Evolutionary conservation across 2,888 invertebrate genomes (phyloP), one percentile per base, ranked within the genome.

Genomic region (Ametastegia equiseti): DNA sequence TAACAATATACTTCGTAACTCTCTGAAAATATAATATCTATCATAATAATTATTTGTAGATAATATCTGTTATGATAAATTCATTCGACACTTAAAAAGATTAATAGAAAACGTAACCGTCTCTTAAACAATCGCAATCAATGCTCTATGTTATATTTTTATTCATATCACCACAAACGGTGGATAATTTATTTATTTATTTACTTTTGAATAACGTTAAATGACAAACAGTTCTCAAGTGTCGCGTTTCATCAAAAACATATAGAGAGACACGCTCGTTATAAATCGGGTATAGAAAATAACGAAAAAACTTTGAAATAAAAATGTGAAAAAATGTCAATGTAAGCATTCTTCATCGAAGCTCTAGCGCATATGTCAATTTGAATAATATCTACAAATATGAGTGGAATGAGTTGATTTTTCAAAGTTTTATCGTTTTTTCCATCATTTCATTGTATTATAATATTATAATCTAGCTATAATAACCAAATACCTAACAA

Each of bases 11-110:
- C 87, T 89, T 88, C 88, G 86, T 87, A 89, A 91, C 88, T 89
- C 87, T 91, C 90, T 87, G 89, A 91, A 91, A 91, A 91, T 91
- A 91, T 90, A 90, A 86, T 88, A 89, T 90, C 89, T 90, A 89
- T 90, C 81, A 84, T 86, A 85, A 88, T 42, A 6, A 42, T 42
- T 42, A 27, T 88, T 88, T 86, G 83, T 86, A 86, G 82, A 78
- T 81, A 81, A 82, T 81, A 78, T 81, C 73, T 60, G 65, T 75
- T 80, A 81, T n/a, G 79, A 79, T 81, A 79, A 80, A 65, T 79
- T 54, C 63, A 60, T 83, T 73, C 80, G 73, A 57, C 71, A 80
- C 81, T 73, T 80, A 82, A 71, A 67, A 80, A 83, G 47, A 82
- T 73, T 78, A 82, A 82, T 81, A 83, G 83, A 83, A 84, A 82